Percentiles rank a stretch among this genome's conserved stretches.
phyloP scores from a whole-genome alignment of 2,888 invertebrate genomes.

The Hyalella azteca region DNA sequence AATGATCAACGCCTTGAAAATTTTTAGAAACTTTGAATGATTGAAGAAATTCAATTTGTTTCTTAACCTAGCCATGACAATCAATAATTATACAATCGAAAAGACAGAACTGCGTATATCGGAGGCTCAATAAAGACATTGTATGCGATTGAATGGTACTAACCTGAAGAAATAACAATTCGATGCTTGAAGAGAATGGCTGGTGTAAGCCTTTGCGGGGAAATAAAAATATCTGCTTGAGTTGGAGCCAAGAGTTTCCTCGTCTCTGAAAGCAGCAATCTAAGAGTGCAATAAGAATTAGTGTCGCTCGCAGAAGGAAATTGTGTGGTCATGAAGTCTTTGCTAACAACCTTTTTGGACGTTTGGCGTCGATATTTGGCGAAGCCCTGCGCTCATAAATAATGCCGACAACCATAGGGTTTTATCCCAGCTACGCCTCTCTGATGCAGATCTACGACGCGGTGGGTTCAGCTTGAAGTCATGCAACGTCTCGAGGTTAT shows the following conservation, averaged over 20 bases:
- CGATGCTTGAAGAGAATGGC: too few relatives aligned
- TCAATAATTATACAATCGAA: too few relatives aligned
- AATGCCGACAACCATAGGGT: slow-evolving; percentile 2
- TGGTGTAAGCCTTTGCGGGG: background rate
- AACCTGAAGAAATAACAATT: background rate
- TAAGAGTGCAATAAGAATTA: background rate
- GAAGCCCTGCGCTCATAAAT: background rate
- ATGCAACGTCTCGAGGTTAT: too few relatives aligned
- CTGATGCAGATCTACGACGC: background rate
- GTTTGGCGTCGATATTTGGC: slow-evolving; percentile 20
- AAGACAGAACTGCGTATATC: too few relatives aligned
- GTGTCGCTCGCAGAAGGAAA: slow-evolving; percentile 7
- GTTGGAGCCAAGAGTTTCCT: background rate
- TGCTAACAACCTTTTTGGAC: background rate
- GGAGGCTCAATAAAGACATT: too few relatives aligned
- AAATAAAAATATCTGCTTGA: background rate
- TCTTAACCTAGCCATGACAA: too few relatives aligned
- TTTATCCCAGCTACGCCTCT: background rate
- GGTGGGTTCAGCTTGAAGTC: background rate
- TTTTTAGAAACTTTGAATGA: too few relatives aligned
- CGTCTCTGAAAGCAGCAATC: background rate
- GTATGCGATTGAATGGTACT: background rate
- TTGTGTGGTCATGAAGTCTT: background rate
- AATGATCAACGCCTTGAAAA: too few relatives aligned
- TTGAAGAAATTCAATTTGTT: too few relatives aligned